Evolutionary conservation across 2,113 vertebrate genomes (phyloP), one percentile per base, ranked within the genome.

Genomic region (Rhegmatorhina hoffmannsi): DNA sequence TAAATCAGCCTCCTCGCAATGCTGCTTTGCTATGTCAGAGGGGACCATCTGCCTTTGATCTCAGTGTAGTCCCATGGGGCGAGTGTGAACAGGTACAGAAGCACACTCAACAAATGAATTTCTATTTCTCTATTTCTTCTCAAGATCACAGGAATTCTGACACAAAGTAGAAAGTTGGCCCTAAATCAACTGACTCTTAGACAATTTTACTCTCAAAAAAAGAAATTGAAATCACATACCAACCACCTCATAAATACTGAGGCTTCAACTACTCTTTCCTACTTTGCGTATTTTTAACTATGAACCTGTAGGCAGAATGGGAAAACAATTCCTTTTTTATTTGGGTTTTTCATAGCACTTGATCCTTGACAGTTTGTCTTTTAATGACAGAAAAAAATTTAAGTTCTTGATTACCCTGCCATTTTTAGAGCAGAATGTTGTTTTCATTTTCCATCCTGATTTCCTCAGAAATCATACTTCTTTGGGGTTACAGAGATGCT

Each of bases 1-100:
- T 29, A 50, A 18, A 13, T 43, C 64, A 58, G 1, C 34, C 28
- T 94, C 19, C 31, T 69, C n/a, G 31, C 69, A 64, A 47, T 73
- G 31, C 53, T 72, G 12, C 17, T 87, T 83, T 47, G 23, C 19
- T 76, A 58, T 83, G 31, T 34, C 46, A 12, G 43, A 10, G 7
- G 15, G 20, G n/a, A 50, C 21, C 2, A 1, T 9, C 9, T 3
- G 8, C 16, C 17, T 59, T 89, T 75, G 29, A 34, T 34, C 25
- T 82, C n/a, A 7, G 13, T 2, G 1, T 14, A 31, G 10, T n/a
- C 38, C 17, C 19, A 17, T 2, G 0, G 18, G 6, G 19, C 64
- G 24, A 80, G 7, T 44, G n/a, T 0, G 1, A 47, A 25, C 46
- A 69, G 55, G n/a, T 52, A 31, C 8, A 47, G 56, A 13, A 92